Evolutionary conservation across 1,140 invertebrate species (phyloP), one percentile per base, ranked within the genome.

Genomic region (Caenorhabditis inopinata): DNA sequence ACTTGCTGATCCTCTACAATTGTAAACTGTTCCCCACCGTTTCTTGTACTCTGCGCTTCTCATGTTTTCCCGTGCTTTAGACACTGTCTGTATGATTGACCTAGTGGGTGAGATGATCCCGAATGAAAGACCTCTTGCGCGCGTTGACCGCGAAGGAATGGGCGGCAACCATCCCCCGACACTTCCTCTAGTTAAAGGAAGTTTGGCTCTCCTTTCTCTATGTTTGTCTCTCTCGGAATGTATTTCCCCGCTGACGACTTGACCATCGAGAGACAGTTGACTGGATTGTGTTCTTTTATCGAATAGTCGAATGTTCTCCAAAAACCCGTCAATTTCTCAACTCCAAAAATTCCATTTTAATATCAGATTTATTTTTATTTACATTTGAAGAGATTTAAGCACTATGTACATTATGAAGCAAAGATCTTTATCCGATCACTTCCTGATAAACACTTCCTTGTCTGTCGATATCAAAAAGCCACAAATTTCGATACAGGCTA

Each of bases 51-150:
- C 58, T 68, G n/a, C 58, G 58, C 32, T 21, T 68, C 58, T 68
- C 29, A 68, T 11, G 23, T 38, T 1, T 9, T 3, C 25, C 3
- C n/a, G n/a, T 9, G 23, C 58, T 68, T 32, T 68, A 38, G 6
- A 4, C 2, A 38, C 58, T 68, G 32, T 42, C 58, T 42, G 32
- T 12, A 68, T 68, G 58, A 32, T 68, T 68, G 58, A 68, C 58
- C 58, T 68, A 68, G 58, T 68, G 58, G 35, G 58, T 68, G 58
- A 68, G 58, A 68, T 68, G 58, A 68, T 68, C 58, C 58, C 58
- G 58, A 68, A 68, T 16, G 25, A 68, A 68, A 68, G 58, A 68
- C 32, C 58, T 42, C 58, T 68, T 42, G 58, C 58, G 58, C 32
- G n/a, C n/a, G n/a, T n/a, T n/a, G n/a, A n/a, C n/a, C n/a, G n/a